phyloP scores from a whole-genome alignment of 2,797 vertebrate species.

The Alfaro cultratus region DNA sequence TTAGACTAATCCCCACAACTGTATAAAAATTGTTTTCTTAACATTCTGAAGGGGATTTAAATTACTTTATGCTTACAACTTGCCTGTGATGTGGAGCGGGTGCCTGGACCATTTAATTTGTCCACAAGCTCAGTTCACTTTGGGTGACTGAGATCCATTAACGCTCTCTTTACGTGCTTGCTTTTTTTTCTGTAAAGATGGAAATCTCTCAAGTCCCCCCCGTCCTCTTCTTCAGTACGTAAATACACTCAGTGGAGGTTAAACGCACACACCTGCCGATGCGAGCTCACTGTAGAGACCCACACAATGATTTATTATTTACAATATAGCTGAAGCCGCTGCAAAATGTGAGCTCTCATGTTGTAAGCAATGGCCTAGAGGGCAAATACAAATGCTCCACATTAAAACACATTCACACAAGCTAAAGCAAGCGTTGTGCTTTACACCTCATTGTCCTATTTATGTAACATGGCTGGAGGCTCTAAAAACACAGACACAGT shows the following conservation, averaged over 20 bases:
- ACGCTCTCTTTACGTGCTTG: constrained; percentile 1
- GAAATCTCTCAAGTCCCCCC: constrained; percentile 19
- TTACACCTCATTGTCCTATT: constrained; percentile 36
- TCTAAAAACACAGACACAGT: constrained; percentile 41
- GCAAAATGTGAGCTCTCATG: constrained; percentile 27
- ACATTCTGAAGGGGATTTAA: constrained; percentile 76
- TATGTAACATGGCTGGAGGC: constrained; percentile 43
- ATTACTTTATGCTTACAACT: constrained; percentile 70
- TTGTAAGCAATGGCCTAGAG: constrained; percentile 39
- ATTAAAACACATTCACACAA: constrained; percentile 32
- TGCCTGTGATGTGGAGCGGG: constrained; percentile 35
- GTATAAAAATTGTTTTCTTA: constrained; percentile 75
- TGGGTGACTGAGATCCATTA: constrained; percentile 28
- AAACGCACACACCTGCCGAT: constrained; percentile 27
- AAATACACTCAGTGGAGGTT: constrained; percentile 9
- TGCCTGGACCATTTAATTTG: constrained; percentile 56
- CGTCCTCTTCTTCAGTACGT: constrained; percentile 21
- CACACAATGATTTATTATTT: constrained; percentile 51
- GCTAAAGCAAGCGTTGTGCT: constrained; percentile 29
- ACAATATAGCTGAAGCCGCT: constrained; percentile 27
- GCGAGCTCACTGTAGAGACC: constrained; percentile 6
- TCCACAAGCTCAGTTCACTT: constrained; percentile 35
- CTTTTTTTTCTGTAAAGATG: constrained; percentile 28
- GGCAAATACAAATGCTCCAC: constrained; percentile 55
- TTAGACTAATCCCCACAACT: constrained; percentile 75